These are phyloP conservation scores for Calameuta idolon DNA, from an alignment of 2,888 invertebrate species.

Conservation along the genomic window DNA sequence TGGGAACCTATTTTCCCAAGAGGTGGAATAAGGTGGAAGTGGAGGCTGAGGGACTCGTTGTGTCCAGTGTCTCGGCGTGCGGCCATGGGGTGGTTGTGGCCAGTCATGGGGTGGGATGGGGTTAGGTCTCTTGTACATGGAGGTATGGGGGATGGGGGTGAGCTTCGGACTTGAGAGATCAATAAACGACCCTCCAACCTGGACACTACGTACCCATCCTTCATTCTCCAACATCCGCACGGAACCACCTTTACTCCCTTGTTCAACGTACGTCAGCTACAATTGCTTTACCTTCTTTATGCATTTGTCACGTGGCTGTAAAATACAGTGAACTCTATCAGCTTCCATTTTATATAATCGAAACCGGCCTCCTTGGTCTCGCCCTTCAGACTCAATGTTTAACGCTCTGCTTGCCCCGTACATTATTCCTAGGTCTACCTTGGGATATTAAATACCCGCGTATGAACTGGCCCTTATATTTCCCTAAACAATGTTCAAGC, in stretches of 20 bases:
- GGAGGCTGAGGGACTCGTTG: constrained; percentile 49
- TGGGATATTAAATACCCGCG: neutral
- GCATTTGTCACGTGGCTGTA: neutral
- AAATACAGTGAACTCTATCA: neutral
- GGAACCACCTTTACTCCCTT: constrained; percentile 21
- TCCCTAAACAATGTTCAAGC: neutral
- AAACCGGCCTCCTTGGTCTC: neutral
- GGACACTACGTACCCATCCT: constrained; percentile 52
- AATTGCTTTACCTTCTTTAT: constrained; percentile 19
- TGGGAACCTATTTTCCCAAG: constrained; percentile 57
- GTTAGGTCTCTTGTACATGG: constrained; percentile 61
- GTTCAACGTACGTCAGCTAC: constrained; percentile 22
- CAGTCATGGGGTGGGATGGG: constrained; percentile 55
- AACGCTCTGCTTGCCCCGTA: neutral
- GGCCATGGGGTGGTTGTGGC: constrained; percentile 62
- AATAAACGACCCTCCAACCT: constrained; percentile 68
- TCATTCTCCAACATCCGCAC: constrained; percentile 16
- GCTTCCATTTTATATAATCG: neutral
- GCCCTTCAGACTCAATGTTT: neutral
- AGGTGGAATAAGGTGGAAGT: constrained; percentile 60
- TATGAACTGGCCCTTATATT: too few relatives aligned
- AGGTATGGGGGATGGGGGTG: constrained; percentile 36
- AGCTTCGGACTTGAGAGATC: constrained; percentile 67
- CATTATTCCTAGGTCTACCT: neutral
- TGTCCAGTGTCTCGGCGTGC: constrained; percentile 64